Evolutionary conservation across 1,140 invertebrate genomes (phyloP).

Genomic region (Megathymus violae): DNA sequence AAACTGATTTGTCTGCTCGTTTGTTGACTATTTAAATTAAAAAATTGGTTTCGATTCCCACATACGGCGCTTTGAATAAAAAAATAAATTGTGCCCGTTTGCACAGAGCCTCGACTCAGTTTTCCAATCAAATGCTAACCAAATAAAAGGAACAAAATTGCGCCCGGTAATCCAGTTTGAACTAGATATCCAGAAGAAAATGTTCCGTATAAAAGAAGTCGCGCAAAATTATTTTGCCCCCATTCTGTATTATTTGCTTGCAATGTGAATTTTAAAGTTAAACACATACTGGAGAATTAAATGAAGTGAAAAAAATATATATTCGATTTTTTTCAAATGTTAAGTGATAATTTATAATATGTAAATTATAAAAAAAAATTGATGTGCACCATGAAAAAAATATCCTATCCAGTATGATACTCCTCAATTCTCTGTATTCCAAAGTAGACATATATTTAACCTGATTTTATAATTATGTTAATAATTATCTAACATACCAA

Average conservation of each 20-base stretch:
- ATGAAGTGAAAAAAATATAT: too few species aligned
- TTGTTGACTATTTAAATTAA: too few species aligned
- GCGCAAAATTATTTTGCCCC: slow-evolving; percentile 33
- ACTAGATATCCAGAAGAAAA: slow-evolving; percentile 24
- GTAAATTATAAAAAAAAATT: too few species aligned
- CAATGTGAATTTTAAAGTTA: slow-evolving; percentile 13
- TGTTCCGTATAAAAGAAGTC: slow-evolving; percentile 36
- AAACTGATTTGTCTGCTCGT: too few species aligned
- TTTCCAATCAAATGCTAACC: slow-evolving; percentile 18
- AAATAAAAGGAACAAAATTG: slow-evolving; percentile 22
- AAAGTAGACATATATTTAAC: too few species aligned
- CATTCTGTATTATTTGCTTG: slow-evolving; percentile 31
- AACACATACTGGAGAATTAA: neutral
- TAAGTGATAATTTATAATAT: too few species aligned
- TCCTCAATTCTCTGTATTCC: too few species aligned
- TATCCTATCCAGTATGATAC: too few species aligned
- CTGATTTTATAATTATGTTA: too few species aligned
- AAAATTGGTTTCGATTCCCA: slow-evolving; percentile 1
- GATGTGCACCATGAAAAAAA: too few species aligned
- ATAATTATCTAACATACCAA: too few species aligned
- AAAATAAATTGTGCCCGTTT: slow-evolving; percentile 3
- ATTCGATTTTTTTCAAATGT: too few species aligned
- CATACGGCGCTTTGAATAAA: neutral
- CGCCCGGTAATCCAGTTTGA: slow-evolving; percentile 19
- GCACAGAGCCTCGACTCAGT: neutral